Evolutionary conservation across 2,113 vertebrate genomes (phyloP).

Genomic region (Lucifuga dentata): DNA sequence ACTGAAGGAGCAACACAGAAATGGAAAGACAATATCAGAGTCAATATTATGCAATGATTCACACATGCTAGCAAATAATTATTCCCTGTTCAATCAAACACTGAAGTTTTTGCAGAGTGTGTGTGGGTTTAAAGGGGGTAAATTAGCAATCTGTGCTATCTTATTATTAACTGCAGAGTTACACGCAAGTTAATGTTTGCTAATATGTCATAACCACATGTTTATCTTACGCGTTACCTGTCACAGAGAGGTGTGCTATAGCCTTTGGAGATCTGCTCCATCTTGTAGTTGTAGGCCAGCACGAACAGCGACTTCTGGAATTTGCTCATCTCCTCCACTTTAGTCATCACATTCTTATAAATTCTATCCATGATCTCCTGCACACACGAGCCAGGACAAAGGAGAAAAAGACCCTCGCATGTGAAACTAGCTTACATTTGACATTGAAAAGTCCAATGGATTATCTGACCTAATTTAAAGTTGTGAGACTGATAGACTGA

Average conservation of each 20-base stretch:
- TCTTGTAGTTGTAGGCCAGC: conserved; percentile 98
- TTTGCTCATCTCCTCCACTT: conserved; percentile 95
- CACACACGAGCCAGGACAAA: not conserved
- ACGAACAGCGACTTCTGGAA: conserved; percentile 93
- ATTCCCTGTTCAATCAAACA: not conserved
- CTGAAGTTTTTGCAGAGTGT: not conserved
- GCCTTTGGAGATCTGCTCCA: conserved; percentile 96
- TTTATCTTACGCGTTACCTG: conserved; percentile 78
- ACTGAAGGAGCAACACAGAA: conserved; percentile 67
- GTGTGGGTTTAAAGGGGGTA: not conserved
- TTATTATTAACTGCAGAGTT: conserved; percentile 8
- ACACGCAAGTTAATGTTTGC: conserved; percentile 10
- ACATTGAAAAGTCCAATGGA: too few species aligned
- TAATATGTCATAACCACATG: not conserved
- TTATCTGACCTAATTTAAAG: too few species aligned
- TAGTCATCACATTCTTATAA: conserved; percentile 98
- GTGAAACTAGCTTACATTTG: too few species aligned
- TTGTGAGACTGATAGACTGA: too few species aligned
- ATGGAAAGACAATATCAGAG: not conserved
- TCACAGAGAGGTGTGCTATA: conserved; percentile 92
- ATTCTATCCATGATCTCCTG: conserved; percentile 99
- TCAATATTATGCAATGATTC: conserved; percentile 20
- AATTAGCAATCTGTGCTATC: not conserved
- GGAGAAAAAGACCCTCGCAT: not conserved
- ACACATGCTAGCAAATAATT: not conserved